Conservation (phyloP, 2,888 invertebrate genomes). For the Amaurobius ferox region DNA sequence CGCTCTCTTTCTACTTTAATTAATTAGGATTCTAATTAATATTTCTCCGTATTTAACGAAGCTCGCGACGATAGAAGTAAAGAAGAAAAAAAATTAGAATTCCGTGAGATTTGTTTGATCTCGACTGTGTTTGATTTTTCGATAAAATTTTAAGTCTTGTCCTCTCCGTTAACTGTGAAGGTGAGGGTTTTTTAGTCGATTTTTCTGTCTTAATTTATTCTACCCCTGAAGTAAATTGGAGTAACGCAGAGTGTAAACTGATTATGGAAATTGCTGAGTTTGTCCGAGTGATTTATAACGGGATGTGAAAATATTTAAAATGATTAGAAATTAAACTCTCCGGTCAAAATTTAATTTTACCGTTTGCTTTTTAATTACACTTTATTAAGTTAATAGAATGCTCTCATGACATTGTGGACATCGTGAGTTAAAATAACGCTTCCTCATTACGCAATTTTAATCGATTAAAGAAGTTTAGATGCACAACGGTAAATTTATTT, state of each 20-base stretch:
- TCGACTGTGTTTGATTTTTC: slow-evolving; percentile 48
- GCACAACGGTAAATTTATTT: no score
- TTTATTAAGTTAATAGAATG: not conserved
- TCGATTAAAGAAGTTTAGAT: no score
- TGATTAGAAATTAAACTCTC: not conserved
- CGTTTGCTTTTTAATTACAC: slow-evolving; percentile 3
- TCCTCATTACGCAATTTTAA: no score
- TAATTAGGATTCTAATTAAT: slow-evolving; percentile 72
- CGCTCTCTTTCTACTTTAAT: slow-evolving; percentile 60
- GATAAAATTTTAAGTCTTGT: slow-evolving; percentile 18
- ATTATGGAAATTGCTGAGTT: not conserved
- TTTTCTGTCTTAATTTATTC: not conserved
- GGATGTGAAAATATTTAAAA: not conserved
- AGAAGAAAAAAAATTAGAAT: slow-evolving; percentile 26
- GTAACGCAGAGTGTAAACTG: not conserved
- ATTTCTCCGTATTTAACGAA: slow-evolving; percentile 70
- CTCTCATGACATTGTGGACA: no score
- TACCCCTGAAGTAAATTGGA: not conserved
- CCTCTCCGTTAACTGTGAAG: not conserved
- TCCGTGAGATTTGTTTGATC: slow-evolving; percentile 59
- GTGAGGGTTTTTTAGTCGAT: not conserved
- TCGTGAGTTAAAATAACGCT: no score
- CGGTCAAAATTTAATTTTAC: not conserved
- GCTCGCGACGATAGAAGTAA: slow-evolving; percentile 40
- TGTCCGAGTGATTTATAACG: not conserved